Evolutionary conservation across 2,797 vertebrate genomes (phyloP).

Genomic region (Zalophus californianus): DNA sequence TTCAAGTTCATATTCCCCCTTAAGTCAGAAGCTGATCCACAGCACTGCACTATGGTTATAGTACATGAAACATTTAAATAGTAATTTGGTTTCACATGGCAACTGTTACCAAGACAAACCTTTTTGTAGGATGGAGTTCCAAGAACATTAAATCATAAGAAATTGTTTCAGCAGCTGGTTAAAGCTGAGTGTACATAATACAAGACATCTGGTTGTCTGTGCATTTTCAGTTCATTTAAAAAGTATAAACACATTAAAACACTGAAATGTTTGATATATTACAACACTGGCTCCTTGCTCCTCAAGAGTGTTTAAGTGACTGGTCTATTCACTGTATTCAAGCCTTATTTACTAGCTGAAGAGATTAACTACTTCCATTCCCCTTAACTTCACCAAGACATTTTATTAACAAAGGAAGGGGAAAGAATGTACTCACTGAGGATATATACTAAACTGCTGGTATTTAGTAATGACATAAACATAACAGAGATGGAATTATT

Average conservation of each 20-base stretch:
- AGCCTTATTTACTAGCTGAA: background rate
- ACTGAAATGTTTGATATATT: conserved; percentile 79
- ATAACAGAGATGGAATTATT: background rate
- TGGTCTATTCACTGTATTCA: background rate
- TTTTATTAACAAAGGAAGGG: background rate
- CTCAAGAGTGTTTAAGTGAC: conserved; percentile 65
- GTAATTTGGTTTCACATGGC: conserved; percentile 68
- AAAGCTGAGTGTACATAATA: conserved; percentile 70
- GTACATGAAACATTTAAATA: conserved; percentile 53
- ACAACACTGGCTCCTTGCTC: conserved; percentile 64
- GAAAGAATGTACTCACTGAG: background rate
- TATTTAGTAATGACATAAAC: background rate
- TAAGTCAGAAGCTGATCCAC: background rate
- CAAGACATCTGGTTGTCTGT: conserved; percentile 86
- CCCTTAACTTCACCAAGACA: conserved; percentile 13
- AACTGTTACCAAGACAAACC: conserved; percentile 81
- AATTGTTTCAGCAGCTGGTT: conserved; percentile 86
- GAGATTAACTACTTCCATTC: conserved; percentile 5
- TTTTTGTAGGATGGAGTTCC: conserved; percentile 76
- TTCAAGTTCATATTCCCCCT: conserved; percentile 55
- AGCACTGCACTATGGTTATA: conserved; percentile 29
- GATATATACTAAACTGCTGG: background rate
- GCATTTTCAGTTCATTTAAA: conserved; percentile 86
- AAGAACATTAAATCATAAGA: conserved; percentile 83
- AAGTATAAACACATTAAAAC: conserved; percentile 83